phyloP scores from a whole-genome alignment of 2,113 vertebrate species.

The Mus pahari region DNA sequence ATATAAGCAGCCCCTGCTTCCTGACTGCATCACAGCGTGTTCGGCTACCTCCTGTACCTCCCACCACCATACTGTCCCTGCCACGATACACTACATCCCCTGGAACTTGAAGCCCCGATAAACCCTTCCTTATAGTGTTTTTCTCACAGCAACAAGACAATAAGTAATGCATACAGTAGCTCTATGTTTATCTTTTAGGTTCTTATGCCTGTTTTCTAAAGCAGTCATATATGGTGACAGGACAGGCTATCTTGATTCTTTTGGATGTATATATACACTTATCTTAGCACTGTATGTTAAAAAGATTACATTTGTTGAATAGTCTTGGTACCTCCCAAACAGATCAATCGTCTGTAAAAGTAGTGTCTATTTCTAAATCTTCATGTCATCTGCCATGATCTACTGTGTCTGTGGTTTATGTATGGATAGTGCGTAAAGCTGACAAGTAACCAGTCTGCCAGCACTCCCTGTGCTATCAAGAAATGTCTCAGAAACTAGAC shows the following conservation, averaged over 20 bases:
- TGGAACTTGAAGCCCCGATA: neutral
- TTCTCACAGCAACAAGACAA: neutral
- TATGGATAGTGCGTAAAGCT: neutral
- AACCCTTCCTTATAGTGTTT: too few species aligned
- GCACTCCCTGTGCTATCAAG: neutral
- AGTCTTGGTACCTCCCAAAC: neutral
- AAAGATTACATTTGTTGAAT: neutral
- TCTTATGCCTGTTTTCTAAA: constrained; percentile 12
- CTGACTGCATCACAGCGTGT: neutral
- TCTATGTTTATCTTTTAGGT: neutral
- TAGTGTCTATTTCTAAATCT: neutral
- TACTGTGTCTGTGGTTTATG: neutral
- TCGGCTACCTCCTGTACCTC: neutral
- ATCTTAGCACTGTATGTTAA: neutral
- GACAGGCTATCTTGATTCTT: neutral
- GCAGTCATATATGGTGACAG: neutral
- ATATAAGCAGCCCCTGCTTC: neutral
- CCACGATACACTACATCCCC: neutral
- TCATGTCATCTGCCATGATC: neutral
- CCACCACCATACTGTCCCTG: neutral
- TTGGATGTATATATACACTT: neutral
- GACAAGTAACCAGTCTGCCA: neutral
- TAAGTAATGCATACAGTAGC: neutral
- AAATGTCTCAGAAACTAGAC: constrained; percentile 6
- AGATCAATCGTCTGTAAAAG: neutral